A percentile compares a stretch with the other conserved stretches of the same genome.
Conservation (phyloP, 2,888 invertebrate species). For the Lasius platythorax region DNA sequence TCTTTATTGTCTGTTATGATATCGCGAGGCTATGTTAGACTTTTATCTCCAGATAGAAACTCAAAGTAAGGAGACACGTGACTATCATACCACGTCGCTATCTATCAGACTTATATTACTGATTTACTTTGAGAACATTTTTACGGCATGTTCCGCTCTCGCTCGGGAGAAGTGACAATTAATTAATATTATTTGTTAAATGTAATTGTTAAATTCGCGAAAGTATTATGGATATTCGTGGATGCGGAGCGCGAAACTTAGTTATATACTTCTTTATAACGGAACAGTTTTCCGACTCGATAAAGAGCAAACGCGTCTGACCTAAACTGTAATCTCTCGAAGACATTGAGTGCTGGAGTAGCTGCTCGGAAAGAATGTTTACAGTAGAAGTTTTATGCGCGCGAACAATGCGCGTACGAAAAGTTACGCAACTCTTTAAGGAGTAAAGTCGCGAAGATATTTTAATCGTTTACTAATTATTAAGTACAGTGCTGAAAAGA, state of each 20-base stretch:
- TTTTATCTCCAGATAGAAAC: slow-evolving; percentile 56
- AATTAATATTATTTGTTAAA: slow-evolving; percentile 28
- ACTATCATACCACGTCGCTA: neutral
- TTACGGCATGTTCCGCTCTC: neutral
- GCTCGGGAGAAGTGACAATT: neutral
- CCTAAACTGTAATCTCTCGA: slow-evolving; percentile 30
- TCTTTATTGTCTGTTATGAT: slow-evolving; percentile 45
- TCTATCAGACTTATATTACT: neutral
- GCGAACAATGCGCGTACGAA: slow-evolving; percentile 10
- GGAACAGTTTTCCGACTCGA: slow-evolving; percentile 10
- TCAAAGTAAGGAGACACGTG: slow-evolving; percentile 41
- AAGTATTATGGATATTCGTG: neutral
- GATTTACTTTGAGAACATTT: slow-evolving; percentile 11
- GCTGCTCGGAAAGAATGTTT: slow-evolving; percentile 29
- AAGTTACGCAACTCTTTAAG: slow-evolving; percentile 30
- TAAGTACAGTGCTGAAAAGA: slow-evolving; percentile 11
- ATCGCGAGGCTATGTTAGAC: slow-evolving; percentile 53
- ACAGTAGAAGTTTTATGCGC: slow-evolving; percentile 26
- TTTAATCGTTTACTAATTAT: slow-evolving; percentile 28
- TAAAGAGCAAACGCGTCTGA: slow-evolving; percentile 45
- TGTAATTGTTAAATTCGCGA: neutral
- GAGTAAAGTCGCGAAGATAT: slow-evolving; percentile 1
- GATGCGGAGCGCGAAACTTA: neutral
- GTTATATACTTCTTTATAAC: slow-evolving; percentile 16
- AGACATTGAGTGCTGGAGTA: slow-evolving; percentile 23